A percentile compares a stretch with the other conserved stretches of the same genome.
Evolutionary conservation across 2,113 vertebrate species (phyloP).

Genomic region (Eurypyga helias): DNA sequence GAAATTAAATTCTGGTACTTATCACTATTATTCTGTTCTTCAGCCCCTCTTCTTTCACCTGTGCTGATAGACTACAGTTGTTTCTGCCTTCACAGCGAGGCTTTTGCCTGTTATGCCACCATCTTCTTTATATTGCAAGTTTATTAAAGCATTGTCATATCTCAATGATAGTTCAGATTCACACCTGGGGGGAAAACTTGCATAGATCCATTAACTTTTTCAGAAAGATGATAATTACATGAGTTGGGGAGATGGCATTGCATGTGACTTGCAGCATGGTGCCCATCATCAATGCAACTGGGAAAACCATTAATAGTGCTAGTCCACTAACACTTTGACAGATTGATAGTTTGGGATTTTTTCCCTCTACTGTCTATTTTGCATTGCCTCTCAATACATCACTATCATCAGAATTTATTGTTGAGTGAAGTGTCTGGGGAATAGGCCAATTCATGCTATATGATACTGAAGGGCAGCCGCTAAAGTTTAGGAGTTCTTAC

Average conservation of each 20-base stretch:
- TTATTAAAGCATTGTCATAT: neutral
- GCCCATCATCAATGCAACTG: neutral
- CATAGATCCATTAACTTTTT: neutral
- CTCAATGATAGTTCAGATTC: neutral
- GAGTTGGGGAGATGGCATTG: neutral
- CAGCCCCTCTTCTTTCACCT: neutral
- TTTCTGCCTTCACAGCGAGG: neutral
- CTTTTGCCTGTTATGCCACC: neutral
- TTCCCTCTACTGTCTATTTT: neutral
- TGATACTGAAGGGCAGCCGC: neutral
- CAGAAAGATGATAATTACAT: neutral
- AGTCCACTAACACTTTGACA: neutral
- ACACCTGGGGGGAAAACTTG: neutral
- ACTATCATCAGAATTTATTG: neutral
- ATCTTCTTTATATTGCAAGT: neutral
- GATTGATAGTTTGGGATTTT: neutral
- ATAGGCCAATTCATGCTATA: neutral
- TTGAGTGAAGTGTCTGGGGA: neutral
- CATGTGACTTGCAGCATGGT: neutral
- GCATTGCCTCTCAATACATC: neutral
- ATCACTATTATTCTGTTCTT: neutral
- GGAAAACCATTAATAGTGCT: neutral
- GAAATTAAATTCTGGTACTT: neutral
- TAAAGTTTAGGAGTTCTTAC: neutral
- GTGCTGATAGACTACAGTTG: constrained; percentile 22